A percentile compares a stretch with the other conserved stretches of the same genome.
These are phyloP conservation scores for Apamea crenata DNA, from an alignment of 2,888 invertebrate species.

Conservation along the genomic window DNA sequence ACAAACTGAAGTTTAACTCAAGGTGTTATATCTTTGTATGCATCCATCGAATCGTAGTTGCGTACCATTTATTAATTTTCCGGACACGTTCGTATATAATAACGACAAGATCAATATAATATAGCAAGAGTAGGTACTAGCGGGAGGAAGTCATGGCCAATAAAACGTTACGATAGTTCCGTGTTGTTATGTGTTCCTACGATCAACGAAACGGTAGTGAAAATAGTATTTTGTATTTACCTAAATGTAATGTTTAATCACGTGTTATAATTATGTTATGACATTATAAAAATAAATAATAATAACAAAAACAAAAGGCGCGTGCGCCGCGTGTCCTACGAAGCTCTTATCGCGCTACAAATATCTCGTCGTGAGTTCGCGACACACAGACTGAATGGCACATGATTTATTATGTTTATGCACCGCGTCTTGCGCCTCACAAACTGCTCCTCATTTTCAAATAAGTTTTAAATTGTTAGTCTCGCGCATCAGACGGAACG, in stretches of 20 bases:
- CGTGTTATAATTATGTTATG: conserved; percentile 1
- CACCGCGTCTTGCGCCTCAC: conserved; percentile 69
- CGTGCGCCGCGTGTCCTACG: conserved; percentile 25
- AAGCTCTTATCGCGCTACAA: conserved; percentile 74
- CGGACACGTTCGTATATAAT: conserved; percentile 71
- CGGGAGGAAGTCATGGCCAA: conserved; percentile 71
- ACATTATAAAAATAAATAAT: conserved; percentile 3
- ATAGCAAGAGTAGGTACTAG: conserved; percentile 63
- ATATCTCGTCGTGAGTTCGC: conserved; percentile 71
- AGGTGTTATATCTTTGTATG: conserved; percentile 47
- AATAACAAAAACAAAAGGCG: conserved; percentile 46
- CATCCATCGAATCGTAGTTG: conserved; percentile 37
- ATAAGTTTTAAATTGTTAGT: conserved; percentile 79
- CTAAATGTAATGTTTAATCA: background rate
- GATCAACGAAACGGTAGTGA: conserved; percentile 34
- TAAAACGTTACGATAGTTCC: conserved; percentile 72
- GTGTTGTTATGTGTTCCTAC: conserved; percentile 51
- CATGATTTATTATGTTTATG: conserved; percentile 84
- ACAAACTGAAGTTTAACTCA: conserved; percentile 36
- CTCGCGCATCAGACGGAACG: conserved; percentile 77
- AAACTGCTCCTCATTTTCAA: conserved; percentile 70
- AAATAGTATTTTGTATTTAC: background rate
- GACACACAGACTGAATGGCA: conserved; percentile 72
- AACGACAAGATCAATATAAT: conserved; percentile 71
- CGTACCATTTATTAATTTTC: conserved; percentile 69